Evolutionary conservation across 2,797 vertebrate species (phyloP).

Genomic region (Sebastes cheni): DNA sequence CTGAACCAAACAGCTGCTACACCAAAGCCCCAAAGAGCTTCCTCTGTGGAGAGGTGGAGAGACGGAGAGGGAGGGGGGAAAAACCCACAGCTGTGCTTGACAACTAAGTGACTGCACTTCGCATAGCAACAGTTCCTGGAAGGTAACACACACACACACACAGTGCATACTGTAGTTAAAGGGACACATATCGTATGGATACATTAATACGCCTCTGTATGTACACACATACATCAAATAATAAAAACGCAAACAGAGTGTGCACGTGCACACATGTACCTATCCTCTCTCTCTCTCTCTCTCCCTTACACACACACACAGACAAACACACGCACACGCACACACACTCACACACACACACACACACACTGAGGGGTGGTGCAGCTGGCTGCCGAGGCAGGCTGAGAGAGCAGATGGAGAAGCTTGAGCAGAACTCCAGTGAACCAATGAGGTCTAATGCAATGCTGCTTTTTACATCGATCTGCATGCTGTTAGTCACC

Average conservation of each 20-base stretch:
- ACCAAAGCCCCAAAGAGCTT: constrained; percentile 78
- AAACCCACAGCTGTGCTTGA: constrained; percentile 74
- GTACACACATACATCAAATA: constrained; percentile 47
- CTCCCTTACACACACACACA: background rate
- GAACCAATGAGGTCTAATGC: constrained; percentile 60
- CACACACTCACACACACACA: background rate
- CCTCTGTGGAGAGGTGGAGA: constrained; percentile 72
- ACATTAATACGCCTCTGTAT: constrained; percentile 20
- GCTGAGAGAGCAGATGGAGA: constrained; percentile 73
- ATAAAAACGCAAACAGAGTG: constrained; percentile 33
- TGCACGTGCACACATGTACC: background rate
- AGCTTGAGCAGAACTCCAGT: constrained; percentile 64
- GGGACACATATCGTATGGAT: constrained; percentile 34
- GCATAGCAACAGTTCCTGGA: constrained; percentile 83
- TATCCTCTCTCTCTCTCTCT: background rate
- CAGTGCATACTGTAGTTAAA: constrained; percentile 40
- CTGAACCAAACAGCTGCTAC: constrained; percentile 81
- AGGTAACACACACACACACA: constrained; percentile 46
- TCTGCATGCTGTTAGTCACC: constrained; percentile 29
- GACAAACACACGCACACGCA: background rate
- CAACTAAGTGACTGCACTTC: constrained; percentile 79
- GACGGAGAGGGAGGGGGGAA: constrained; percentile 38
- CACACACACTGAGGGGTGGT: constrained; percentile 6
- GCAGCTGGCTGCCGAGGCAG: constrained; percentile 75
- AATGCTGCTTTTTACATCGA: constrained; percentile 57